Base-by-base conservation (phyloP, 2,797 vertebrate species). In the Aeoliscus strigatus region DNA sequence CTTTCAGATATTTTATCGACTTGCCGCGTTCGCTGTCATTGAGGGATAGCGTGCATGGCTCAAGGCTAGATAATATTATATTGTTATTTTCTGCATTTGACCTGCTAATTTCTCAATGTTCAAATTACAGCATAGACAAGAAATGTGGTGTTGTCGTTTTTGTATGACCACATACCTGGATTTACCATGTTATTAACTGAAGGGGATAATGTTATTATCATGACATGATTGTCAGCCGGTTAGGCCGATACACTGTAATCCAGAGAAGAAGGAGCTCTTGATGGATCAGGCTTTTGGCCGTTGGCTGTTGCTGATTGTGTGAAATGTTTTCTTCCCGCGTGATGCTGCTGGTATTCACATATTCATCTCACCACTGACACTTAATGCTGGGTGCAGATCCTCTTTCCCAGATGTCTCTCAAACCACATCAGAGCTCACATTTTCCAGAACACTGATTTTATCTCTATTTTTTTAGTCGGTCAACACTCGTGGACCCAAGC, bases 381-480 rank as follows among this genome's bases (percentile, higher is more conserved):
- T n/a, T n/a, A n/a, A n/a, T n/a, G n/a, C n/a, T 12, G 8, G 27
- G 9, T 29, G 27, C 9, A 9, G 12, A 12, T 42, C 29, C 39
- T 39, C 62, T 56, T 60, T 66, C 56, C 57, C 58, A 60, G 52
- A 65, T 62, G 12, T 14, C 31, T 67, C 52, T 61, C 26, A 45
- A 65, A 41, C 49, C 57, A 66, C 66, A 68, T 71, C 59, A 75
- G 44, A 71, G 63, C 24, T 11, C 25, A 27, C 50, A 44, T 50
- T 62, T 68, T 68, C 52, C 29, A 31, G 41, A 72, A 37, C 52
- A 25, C 39, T 27, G 39, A 67, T 73, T 74, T 80, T 45, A 74
- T 70, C 61, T 74, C 5, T 46, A 51, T 43, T 44, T 46, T 33
- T 59, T n/a, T n/a, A n/a, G n/a, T n/a, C n/a, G n/a, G n/a, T n/a